These are phyloP conservation scores for Drosophila pachea DNA, from an alignment of 1,140 invertebrate genomes.

Conservation along the genomic window DNA sequence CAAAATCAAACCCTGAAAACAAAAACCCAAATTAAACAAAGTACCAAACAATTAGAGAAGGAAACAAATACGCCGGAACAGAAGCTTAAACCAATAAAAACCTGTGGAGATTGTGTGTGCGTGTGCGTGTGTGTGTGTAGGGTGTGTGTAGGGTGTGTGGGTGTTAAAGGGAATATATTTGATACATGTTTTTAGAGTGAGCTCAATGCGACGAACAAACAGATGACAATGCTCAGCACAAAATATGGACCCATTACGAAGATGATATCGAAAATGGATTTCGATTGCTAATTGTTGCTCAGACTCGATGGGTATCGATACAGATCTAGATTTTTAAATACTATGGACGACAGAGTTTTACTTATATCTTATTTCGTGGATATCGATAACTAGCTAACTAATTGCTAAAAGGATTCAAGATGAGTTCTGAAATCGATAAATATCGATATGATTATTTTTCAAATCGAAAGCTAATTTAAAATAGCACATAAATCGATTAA, in stretches of 20 bases:
- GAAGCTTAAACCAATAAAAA: conserved; percentile 22
- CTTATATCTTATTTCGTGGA: not conserved
- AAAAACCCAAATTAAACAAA: conserved; percentile 34
- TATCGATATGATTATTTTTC: too few relatives aligned
- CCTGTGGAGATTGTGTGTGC: conserved; percentile 18
- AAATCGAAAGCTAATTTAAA: too few relatives aligned
- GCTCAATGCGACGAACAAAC: conserved; percentile 56
- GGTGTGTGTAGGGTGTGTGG: not conserved
- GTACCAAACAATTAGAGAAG: conserved; percentile 27
- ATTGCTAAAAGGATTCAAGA: too few relatives aligned
- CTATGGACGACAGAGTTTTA: too few relatives aligned
- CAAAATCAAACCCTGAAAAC: conserved; percentile 33
- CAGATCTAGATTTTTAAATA: too few relatives aligned
- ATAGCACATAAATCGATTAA: too few relatives aligned
- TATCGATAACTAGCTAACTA: not conserved
- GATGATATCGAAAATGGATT: not conserved
- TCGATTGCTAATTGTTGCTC: not conserved
- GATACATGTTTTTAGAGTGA: conserved; percentile 16
- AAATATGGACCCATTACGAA: conserved; percentile 54
- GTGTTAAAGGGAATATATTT: not conserved
- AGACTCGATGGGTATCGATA: not conserved
- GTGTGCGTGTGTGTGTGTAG: conserved; percentile 30
- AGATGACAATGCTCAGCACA: conserved; percentile 59
- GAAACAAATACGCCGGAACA: conserved; percentile 12
- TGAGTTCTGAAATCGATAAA: too few relatives aligned